Conservation (phyloP, 2,888 invertebrate genomes). For the Mamestra brassicae region DNA sequence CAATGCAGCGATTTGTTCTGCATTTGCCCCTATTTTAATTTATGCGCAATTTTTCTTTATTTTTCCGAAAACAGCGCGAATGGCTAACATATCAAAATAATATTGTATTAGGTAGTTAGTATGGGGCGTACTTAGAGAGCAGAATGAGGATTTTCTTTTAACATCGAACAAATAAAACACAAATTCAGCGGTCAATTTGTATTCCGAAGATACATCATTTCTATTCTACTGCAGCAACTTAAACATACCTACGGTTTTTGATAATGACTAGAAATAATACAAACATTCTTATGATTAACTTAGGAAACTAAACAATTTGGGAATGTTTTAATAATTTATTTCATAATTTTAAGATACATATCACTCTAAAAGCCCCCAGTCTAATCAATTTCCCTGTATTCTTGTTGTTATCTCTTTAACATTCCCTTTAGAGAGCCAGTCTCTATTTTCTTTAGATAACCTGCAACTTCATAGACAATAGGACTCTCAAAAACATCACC, state of each 20-base stretch:
- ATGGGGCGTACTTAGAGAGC: too few species aligned
- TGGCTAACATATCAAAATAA: too few species aligned
- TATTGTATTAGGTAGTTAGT: too few species aligned
- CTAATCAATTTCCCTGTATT: slow-evolving; percentile 48
- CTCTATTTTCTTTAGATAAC: background rate
- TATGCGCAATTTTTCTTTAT: too few species aligned
- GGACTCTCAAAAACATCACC: background rate
- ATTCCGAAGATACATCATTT: slow-evolving; percentile 39
- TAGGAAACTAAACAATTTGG: slow-evolving; percentile 22
- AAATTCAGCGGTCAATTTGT: slow-evolving; percentile 21
- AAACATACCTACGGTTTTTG: slow-evolving; percentile 17
- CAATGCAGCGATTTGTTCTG: too few species aligned
- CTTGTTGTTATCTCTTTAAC: slow-evolving; percentile 39
- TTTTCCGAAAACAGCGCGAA: too few species aligned
- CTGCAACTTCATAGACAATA: background rate
- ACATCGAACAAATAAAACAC: slow-evolving; percentile 27
- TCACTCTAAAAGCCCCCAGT: slow-evolving; percentile 27
- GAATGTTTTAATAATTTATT: slow-evolving; percentile 34
- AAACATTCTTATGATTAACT: slow-evolving; percentile 18
- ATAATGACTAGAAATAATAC: slow-evolving; percentile 52
- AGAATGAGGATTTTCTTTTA: background rate
- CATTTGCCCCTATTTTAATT: too few species aligned
- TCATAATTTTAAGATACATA: slow-evolving; percentile 20
- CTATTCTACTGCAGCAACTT: slow-evolving; percentile 45
- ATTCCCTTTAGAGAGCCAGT: slow-evolving; percentile 5